Evolutionary conservation across 2,113 vertebrate genomes (phyloP), one percentile per base, ranked within the genome.

Genomic region (Hypanus sabinus): DNA sequence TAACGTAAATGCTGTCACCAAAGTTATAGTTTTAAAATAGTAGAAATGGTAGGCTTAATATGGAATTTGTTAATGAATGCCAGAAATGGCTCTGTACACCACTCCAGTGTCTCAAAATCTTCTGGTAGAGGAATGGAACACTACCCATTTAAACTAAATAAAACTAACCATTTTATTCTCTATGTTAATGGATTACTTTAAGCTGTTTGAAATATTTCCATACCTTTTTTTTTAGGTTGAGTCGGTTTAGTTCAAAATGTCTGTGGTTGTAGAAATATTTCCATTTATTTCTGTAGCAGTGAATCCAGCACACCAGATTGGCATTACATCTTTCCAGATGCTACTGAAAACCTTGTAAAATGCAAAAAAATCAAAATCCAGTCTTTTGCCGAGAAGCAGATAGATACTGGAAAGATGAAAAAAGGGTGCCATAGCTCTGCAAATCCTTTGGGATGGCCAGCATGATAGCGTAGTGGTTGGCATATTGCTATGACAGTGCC

Each of bases 271-370:
- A 73, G 65, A 71, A 73, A 93, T 93, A 20, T 46, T 73, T 46
- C 38, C 3, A 22, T 92, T 70, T 46, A 24, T 92, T 92, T 46
- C 91, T 75, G 36, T 30, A 16, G 22, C 68, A 27, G 38, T 93
- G 22, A 46, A 36, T 93, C 16, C 24, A 90, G 18, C 62, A 75
- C 36, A 22, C 12, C 20, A 75, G 38, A 93, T 93, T 75, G 30
- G 18, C 3, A 55, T 27, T 46, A 73, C 91, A 55, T 73, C 71
- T 93, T 93, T 93, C 91, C 91, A 93, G 91, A 93, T 93, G 90
- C 46, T 71, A 93, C 38, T 24, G 27, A 57, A 46, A 27, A 92
- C 38, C 88, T 92, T 33, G 36, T 73, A 68, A n/a, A 36, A 38
- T 90, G 33, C n/a, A 27, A 60, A 30, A 27, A 22, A 27, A 88